Conservation (phyloP, 2,888 invertebrate genomes). For the Nebria brevicollis region DNA sequence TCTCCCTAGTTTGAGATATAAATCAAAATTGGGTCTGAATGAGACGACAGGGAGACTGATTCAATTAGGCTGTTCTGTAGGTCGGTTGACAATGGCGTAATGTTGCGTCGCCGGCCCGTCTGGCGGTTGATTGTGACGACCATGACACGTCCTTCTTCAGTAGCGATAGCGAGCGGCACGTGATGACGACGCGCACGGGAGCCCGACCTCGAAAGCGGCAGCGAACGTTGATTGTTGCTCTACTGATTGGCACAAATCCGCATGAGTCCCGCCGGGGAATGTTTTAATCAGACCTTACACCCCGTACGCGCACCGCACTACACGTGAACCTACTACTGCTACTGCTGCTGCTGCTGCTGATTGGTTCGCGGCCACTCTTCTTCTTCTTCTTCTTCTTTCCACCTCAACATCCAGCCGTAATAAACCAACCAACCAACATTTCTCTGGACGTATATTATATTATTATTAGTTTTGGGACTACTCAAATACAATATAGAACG, state of each 20-base stretch:
- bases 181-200: constrained; percentile 21
- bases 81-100: constrained; percentile 6
- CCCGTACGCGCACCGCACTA: constrained; percentile 42
- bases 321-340: not conserved
- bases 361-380: constrained; percentile 29
- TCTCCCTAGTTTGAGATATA: constrained; percentile 15
- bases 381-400: not conserved
- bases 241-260: constrained; percentile 58
- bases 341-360: not conserved
- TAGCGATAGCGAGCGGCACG: constrained; percentile 7
- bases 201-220: not conserved
- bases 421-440: constrained; percentile 1
- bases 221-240: constrained; percentile 40
- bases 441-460: not conserved
- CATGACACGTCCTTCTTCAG: not conserved
- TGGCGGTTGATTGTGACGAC: constrained; percentile 18
- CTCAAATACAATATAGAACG: not conserved
- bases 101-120: constrained; percentile 3
- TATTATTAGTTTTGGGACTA: not conserved
- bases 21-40: constrained; percentile 27
- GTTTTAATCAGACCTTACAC: constrained; percentile 57
- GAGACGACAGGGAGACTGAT: constrained; percentile 24
- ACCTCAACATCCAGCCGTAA: not conserved
- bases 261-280: constrained; percentile 55
- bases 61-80: constrained; percentile 17